Evolutionary conservation across 2,113 vertebrate species (phyloP).

Genomic region (Mastomys coucha): DNA sequence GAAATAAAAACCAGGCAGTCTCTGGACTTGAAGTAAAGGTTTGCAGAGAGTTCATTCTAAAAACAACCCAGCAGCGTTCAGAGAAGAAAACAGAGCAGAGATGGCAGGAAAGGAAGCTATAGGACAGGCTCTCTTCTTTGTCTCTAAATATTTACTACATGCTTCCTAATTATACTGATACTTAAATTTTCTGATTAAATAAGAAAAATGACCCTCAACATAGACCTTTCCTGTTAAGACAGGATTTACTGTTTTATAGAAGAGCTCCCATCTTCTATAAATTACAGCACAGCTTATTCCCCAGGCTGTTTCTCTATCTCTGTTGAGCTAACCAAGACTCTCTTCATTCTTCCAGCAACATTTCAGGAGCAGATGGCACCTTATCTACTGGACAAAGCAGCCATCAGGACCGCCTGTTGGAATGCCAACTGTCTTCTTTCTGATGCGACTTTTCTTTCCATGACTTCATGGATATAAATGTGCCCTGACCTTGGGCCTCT

Average conservation of each 20-base stretch:
- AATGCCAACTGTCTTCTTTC: background rate
- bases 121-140: background rate
- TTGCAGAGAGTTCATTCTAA: background rate
- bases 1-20: background rate
- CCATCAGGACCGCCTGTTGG: background rate
- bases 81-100: fast-evolving
- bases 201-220: background rate
- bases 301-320: background rate
- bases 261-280: background rate
- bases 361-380: background rate
- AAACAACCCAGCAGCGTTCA: fast-evolving
- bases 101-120: fast-evolving
- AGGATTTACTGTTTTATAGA: background rate
- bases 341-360: background rate
- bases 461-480: background rate
- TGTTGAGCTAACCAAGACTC: background rate
- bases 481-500: background rate
- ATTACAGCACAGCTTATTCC: background rate
- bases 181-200: background rate
- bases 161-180: background rate
- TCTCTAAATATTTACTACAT: background rate
- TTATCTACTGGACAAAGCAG: background rate
- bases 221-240: background rate
- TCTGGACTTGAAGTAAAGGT: background rate
- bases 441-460: background rate